A percentile compares a stretch with the other conserved stretches of the same genome.
Conservation (phyloP, 1,140 invertebrate species). For the Drosophila nebulosa region DNA sequence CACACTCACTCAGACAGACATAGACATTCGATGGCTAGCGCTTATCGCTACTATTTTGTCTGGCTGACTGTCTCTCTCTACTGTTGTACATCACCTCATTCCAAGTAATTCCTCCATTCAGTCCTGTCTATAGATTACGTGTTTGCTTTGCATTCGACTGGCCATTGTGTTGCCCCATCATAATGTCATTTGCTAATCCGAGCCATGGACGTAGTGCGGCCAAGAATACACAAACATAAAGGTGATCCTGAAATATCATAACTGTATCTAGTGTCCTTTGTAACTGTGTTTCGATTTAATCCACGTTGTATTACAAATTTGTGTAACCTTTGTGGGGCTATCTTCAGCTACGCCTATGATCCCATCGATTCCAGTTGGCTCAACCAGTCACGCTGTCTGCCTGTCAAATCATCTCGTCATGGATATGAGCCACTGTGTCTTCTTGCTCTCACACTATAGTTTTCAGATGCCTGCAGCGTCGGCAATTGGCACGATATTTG, state of each 20-base stretch:
- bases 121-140: constrained; percentile 28
- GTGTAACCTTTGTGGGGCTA: neutral
- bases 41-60: constrained; percentile 42
- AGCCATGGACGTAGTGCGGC: neutral
- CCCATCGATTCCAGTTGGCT: constrained; percentile 12
- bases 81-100: neutral
- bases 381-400: constrained; percentile 1
- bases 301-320: neutral
- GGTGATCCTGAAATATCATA: neutral
- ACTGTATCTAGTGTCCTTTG: neutral
- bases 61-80: neutral
- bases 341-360: neutral
- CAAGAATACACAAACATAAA: neutral
- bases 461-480: constrained; percentile 32
- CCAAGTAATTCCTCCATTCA: neutral
- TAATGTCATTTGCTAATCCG: neutral
- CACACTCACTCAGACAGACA: neutral
- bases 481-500: constrained; percentile 72
- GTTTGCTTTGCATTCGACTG: constrained; percentile 45
- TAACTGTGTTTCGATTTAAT: neutral
- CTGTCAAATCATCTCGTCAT: constrained; percentile 69
- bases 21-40: constrained; percentile 14
- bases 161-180: constrained; percentile 35
- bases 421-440: constrained; percentile 57
- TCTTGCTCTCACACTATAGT: neutral